A percentile compares a stretch with the other conserved stretches of the same genome.
Evolutionary conservation across 2,888 invertebrate genomes (phyloP).

Genomic region (Smittia aterrima): DNA sequence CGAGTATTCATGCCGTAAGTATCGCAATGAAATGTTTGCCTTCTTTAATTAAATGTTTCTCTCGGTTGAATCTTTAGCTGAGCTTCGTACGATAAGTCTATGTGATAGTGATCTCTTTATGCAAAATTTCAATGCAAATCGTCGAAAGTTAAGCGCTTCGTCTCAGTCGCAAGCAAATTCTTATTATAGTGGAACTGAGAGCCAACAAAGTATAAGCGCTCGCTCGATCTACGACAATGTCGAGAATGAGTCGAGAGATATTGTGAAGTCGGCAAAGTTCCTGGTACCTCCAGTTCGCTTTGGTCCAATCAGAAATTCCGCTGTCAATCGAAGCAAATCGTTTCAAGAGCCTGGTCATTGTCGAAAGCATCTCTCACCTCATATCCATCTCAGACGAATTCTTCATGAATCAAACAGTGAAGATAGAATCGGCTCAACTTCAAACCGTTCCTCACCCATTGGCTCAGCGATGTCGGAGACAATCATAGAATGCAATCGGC

Average conservation of each 20-base stretch:
- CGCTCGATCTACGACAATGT: conserved; percentile 38
- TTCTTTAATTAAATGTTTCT: conserved; percentile 2
- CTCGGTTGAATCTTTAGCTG: conserved; percentile 47
- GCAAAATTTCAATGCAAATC: conserved; percentile 2
- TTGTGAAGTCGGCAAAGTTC: conserved; percentile 10
- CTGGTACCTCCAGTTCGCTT: conserved; percentile 19
- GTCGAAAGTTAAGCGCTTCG: conserved; percentile 28
- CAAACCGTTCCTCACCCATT: conserved; percentile 24
- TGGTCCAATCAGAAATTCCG: background rate
- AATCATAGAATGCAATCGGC: background rate
- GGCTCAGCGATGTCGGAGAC: background rate
- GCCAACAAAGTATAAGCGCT: conserved; percentile 34
- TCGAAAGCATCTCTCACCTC: conserved; percentile 11
- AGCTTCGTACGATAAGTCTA: conserved; percentile 48
- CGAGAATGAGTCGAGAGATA: background rate
- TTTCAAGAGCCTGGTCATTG: conserved; percentile 52
- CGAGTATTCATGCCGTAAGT: conserved; percentile 78
- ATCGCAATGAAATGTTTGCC: background rate
- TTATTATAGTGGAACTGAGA: conserved; percentile 35
- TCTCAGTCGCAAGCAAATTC: conserved; percentile 3
- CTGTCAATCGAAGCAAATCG: conserved; percentile 51
- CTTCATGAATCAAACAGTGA: conserved; percentile 10
- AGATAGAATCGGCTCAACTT: background rate
- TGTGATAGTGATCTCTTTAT: conserved; percentile 42
- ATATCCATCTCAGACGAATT: background rate